A percentile compares a stretch with the other conserved stretches of the same genome.
phyloP scores from a whole-genome alignment of 1,140 invertebrate species.

The Sminthurinus signatus region DNA sequence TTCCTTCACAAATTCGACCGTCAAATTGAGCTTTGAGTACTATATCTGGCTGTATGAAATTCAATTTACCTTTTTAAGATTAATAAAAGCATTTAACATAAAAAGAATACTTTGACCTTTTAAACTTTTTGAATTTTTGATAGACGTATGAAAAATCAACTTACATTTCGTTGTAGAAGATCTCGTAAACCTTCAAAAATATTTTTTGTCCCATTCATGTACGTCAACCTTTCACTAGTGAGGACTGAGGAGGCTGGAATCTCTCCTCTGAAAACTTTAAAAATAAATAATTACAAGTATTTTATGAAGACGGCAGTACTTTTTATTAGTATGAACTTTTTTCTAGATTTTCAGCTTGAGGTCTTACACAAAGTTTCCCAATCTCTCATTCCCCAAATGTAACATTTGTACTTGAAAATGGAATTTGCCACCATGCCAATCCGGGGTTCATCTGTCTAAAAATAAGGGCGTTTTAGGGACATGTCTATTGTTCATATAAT shows the following conservation, averaged over 20 bases:
- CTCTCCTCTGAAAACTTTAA: background rate
- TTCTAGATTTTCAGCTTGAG: background rate
- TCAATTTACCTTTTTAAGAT: too few relatives aligned
- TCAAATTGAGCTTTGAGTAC: conserved; percentile 12
- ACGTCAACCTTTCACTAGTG: background rate
- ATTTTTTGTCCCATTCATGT: conserved; percentile 3
- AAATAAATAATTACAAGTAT: background rate
- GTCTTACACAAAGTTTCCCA: background rate
- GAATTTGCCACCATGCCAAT: background rate
- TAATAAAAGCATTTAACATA: too few relatives aligned
- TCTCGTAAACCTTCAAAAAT: background rate
- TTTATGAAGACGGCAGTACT: too few relatives aligned
- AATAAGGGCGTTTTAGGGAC: too few relatives aligned
- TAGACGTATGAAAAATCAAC: too few relatives aligned
- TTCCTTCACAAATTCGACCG: conserved; percentile 1
- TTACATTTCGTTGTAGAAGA: background rate
- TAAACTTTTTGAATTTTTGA: too few relatives aligned
- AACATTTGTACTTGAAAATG: conserved; percentile 4
- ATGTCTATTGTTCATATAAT: too few relatives aligned
- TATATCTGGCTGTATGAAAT: conserved; percentile 14
- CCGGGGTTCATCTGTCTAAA: conserved; percentile 3
- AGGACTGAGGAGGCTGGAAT: background rate
- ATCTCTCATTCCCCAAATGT: background rate
- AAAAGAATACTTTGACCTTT: too few relatives aligned
- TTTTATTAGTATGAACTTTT: too few relatives aligned